Evolutionary conservation across 2,113 vertebrate species (phyloP).

Genomic region (Strix aluco): DNA sequence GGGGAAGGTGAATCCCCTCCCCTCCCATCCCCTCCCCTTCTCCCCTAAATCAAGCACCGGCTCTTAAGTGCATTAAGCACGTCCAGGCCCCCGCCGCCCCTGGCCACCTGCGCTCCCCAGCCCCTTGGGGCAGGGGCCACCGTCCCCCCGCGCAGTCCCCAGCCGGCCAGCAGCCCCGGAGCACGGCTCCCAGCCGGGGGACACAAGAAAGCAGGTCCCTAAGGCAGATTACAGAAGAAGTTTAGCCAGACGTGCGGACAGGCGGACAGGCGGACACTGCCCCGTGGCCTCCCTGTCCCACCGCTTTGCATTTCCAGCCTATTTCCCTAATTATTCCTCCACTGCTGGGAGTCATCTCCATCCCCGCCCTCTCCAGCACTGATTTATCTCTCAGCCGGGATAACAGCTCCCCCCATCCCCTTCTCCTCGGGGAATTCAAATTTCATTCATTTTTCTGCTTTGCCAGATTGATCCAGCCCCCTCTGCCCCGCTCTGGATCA

Average conservation of each 20-base stretch:
- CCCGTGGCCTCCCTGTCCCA: background rate
- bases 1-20: background rate
- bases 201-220: background rate
- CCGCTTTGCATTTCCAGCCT: constrained; percentile 66
- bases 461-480: constrained; percentile 74
- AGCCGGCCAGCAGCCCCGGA: fast-evolving
- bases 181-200: background rate
- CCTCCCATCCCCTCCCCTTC: background rate
- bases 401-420: constrained; percentile 63
- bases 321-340: constrained; percentile 72
- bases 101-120: constrained; percentile 8
- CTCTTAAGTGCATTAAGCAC: constrained; percentile 2
- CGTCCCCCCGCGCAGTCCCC: fast-evolving
- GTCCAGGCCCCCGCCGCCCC: fast-evolving
- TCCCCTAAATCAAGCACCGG: background rate
- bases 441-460: constrained; percentile 82
- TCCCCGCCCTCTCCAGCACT: constrained; percentile 38
- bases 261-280: background rate
- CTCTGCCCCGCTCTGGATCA: constrained; percentile 69
- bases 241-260: background rate
- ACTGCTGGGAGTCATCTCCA: constrained; percentile 45
- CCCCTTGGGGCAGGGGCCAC: background rate
- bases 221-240: background rate
- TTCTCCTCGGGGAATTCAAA: constrained; percentile 75
- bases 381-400: constrained; percentile 77